Conservation (phyloP, 2,797 vertebrate species). For the Fundulus diaphanus region DNA sequence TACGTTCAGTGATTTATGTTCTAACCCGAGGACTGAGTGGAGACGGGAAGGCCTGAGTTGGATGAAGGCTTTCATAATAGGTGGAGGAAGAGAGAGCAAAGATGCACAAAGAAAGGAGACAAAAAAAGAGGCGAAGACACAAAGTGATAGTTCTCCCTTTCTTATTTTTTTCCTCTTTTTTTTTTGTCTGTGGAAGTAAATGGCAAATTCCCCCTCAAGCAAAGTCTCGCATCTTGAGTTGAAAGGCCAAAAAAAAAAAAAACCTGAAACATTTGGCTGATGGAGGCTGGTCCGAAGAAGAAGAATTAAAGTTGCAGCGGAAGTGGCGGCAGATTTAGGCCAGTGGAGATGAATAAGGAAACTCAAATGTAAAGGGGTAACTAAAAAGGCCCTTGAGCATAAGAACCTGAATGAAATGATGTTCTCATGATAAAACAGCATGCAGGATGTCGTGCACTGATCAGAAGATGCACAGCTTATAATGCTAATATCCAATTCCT, state of each 20-base stretch:
- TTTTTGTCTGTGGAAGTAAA: constrained; percentile 70
- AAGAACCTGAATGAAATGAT: constrained; percentile 51
- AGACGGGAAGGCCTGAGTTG: constrained; percentile 55
- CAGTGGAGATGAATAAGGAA: constrained; percentile 51
- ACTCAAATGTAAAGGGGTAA: constrained; percentile 51
- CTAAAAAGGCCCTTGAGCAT: constrained; percentile 62
- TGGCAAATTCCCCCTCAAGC: constrained; percentile 76
- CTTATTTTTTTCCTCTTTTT: constrained; percentile 35
- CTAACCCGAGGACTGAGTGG: constrained; percentile 61
- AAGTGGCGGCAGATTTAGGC: constrained; percentile 63
- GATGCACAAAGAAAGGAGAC: constrained; percentile 60
- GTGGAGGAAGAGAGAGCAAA: constrained; percentile 51
- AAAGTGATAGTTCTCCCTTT: constrained; percentile 65
- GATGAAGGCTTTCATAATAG: constrained; percentile 60
- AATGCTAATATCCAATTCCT: constrained; percentile 50
- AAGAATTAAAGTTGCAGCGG: constrained; percentile 38
- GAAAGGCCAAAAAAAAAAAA: constrained; percentile 63
- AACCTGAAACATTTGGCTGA: constrained; percentile 45
- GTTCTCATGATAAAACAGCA: constrained; percentile 53
- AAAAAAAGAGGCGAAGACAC: constrained; percentile 56
- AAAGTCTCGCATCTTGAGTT: constrained; percentile 62
- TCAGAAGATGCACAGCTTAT: constrained; percentile 44
- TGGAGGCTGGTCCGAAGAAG: constrained; percentile 50
- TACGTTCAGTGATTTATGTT: constrained; percentile 52
- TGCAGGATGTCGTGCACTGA: constrained; percentile 37